Base-by-base conservation (phyloP, 2,113 vertebrate species). In the Cryptomyrus ogoouensis region DNA sequence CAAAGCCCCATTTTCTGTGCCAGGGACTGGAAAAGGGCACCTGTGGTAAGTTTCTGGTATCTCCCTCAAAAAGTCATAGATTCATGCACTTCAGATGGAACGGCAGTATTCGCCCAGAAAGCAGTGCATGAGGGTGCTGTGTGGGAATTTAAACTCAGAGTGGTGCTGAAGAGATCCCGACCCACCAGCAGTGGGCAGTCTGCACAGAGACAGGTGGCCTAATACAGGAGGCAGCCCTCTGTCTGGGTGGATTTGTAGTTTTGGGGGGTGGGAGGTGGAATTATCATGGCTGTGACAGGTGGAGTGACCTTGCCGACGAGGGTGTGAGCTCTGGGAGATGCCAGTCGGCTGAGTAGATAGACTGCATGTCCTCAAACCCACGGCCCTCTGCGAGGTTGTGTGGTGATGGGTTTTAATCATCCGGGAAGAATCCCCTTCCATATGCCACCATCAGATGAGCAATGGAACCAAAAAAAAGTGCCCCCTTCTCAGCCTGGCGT, bases 171-270 rank as follows among this genome's bases (percentile, higher is more conserved):
- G 74, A 80, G 31, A 42, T 80, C 35, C 74, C 17, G 35, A 80
- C 9, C 35, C 31, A 19, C 31, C 74, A 42, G 35, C 74, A 70
- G 62, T 31, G 62, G 62, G 62, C 62, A 70, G 62, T 70, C 62
- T 70, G 27, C n/a, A 10, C n/a, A 70, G 62, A 4, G n/a, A 70
- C n/a, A 70, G 62, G 62, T 42, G 74, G 35, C 74, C 35, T 42
- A 39, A 80, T 6, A 15, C 74, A 80, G 74, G 74, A 35, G 15
- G 74, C 74, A 80, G 15, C 89, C 91, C 92, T 92, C 92, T 94
- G 93, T 94, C 93, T 93, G 56, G 89, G 88, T 92, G 85, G 85
- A 89, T 91, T 89, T 93, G 91, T 91, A 31, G 27, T 27, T 31
- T 10, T 10, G 3, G 90, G 70, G 49, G 70, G n/a, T 13, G 62